Conservation (phyloP, 2,797 vertebrate genomes). For the Clamator glandarius region DNA sequence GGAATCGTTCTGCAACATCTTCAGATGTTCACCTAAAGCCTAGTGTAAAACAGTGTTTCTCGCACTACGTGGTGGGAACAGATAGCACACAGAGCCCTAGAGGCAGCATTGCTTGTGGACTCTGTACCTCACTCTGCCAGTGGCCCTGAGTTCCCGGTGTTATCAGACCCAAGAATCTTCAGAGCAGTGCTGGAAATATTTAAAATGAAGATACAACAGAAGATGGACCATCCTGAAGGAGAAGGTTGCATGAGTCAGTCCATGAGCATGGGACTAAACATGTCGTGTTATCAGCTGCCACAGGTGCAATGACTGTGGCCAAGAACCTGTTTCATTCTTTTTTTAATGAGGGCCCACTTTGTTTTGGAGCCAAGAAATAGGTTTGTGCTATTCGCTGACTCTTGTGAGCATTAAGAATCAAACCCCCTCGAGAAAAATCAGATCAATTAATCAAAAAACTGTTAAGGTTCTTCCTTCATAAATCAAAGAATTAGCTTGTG, state of each 20-base stretch:
- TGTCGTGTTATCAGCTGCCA: not conserved
- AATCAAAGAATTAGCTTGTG: not conserved
- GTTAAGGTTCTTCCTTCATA: not conserved
- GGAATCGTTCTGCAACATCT: not conserved
- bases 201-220: not conserved
- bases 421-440: not conserved
- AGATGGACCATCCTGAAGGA: not conserved
- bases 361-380: not conserved
- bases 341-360: not conserved
- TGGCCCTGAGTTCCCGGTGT: not conserved
- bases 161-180: not conserved
- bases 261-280: not conserved
- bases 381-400: not conserved
- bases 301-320: not conserved
- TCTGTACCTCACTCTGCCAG: not conserved
- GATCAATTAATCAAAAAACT: not conserved
- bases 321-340: not conserved
- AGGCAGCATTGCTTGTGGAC: not conserved
- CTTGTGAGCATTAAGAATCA: not conserved
- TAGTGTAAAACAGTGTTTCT: not conserved
- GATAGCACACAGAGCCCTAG: not conserved
- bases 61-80: rapidly evolving
- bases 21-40: not conserved
- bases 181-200: not conserved
- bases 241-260: not conserved